Evolutionary conservation across 2,797 vertebrate species (phyloP), one percentile per base, ranked within the genome.

Genomic region (Chloroceryle inda): DNA sequence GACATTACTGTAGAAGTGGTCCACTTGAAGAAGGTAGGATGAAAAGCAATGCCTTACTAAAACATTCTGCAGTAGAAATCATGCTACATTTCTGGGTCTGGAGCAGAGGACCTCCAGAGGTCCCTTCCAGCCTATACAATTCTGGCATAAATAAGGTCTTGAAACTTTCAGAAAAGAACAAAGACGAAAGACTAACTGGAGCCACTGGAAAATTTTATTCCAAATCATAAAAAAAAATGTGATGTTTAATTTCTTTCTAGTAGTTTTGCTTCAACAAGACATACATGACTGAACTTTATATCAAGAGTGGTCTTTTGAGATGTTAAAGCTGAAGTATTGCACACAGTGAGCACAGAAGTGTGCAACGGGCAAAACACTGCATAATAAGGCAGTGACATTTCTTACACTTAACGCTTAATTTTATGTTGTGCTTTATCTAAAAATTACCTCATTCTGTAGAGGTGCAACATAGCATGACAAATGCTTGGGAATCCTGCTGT

Each of bases 341-440:
- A 49, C 42, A 49, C 44, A 59, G 52, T 26, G 18, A 88, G 69
- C 79, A 86, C 20, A 38, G n/a, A 80, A 91, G 50, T 6, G 4
- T 53, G 50, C 47, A 85, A 69, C 10, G 67, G 31, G 37, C 61
- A 75, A 83, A 74, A 40, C 45, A 3, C 12, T 16, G 31, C 14
- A 3, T 22, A 88, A 87, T 35, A 40, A 91, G 56, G n/a, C 68
- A 91, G 27, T 74, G 68, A 88, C 72, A 91, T 89, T 89, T 91
- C 61, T 61, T 88, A 52, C 80, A 80, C 12, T 37, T 88, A 18
- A 44, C 37, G 55, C 56, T 86, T 95, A 83, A 89, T 88, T 95
- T 80, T 89, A 53, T 44, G 44, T 19, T 78, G 18, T 61, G 42
- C 40, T 84, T 83, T 47, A 92, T 42, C 68, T 85, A 74, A 85